These are phyloP conservation scores for Aphelocoma californica DNA, from an alignment of 2,797 vertebrate species.

Conservation along the genomic window DNA sequence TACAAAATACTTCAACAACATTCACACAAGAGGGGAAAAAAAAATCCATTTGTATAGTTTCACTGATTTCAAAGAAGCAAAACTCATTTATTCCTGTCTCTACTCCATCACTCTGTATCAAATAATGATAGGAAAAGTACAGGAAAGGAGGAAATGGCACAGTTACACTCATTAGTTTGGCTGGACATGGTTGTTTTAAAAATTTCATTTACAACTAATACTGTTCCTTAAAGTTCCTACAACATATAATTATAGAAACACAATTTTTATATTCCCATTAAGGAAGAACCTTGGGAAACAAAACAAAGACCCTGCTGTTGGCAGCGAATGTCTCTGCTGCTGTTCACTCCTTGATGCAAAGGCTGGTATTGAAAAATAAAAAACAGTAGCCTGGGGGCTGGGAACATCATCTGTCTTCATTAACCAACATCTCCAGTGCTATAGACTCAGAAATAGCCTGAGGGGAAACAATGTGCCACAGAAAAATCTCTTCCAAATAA, in stretches of 20 bases:
- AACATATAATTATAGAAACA: background rate
- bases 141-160: background rate
- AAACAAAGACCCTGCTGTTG: background rate
- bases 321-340: background rate
- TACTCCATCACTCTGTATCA: background rate
- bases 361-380: constrained; percentile 25
- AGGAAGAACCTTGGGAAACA: background rate
- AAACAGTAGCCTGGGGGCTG: constrained; percentile 41
- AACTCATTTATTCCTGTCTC: background rate
- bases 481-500: constrained; percentile 48
- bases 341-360: background rate
- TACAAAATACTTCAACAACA: background rate
- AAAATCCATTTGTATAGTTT: background rate
- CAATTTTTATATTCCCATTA: background rate
- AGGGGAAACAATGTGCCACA: constrained; percentile 43
- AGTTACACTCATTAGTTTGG: background rate
- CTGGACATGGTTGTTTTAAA: background rate
- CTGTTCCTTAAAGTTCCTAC: background rate
- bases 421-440: constrained; percentile 31
- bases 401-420: constrained; percentile 56
- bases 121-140: background rate
- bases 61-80: background rate
- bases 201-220: background rate
- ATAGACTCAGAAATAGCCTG: constrained; percentile 12
- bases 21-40: background rate